Conservation (phyloP, 1,140 invertebrate genomes). For the Eumeta japonica region DNA sequence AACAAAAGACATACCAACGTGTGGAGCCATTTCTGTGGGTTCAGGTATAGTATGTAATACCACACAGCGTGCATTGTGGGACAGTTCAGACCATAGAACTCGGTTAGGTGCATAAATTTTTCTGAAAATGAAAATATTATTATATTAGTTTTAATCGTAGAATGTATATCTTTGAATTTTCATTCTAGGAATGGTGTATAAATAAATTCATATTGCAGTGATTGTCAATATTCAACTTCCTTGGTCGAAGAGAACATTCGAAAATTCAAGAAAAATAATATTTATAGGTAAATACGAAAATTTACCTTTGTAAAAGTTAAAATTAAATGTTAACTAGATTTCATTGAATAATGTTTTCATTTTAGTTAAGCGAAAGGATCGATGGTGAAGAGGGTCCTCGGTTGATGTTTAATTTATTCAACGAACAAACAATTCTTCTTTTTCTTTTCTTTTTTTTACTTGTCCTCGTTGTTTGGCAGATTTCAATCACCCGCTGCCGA, state of each 20-base stretch:
- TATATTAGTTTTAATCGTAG: background rate
- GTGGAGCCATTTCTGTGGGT: conserved; percentile 49
- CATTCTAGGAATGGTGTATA: background rate
- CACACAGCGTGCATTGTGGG: conserved; percentile 53
- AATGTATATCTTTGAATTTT: background rate
- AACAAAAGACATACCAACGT: conserved; percentile 54
- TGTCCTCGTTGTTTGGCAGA: too few species aligned
- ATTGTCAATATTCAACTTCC: background rate
- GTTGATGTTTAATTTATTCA: too few species aligned
- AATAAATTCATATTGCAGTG: background rate
- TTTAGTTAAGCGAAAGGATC: too few species aligned
- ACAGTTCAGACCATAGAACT: conserved; percentile 32
- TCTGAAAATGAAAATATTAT: conserved; percentile 21
- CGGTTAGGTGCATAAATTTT: conserved; percentile 53
- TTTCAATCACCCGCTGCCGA: too few species aligned
- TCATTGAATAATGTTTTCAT: too few species aligned
- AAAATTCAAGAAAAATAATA: background rate
- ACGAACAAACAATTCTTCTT: too few species aligned
- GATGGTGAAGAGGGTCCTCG: too few species aligned
- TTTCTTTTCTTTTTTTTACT: too few species aligned
- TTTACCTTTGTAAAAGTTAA: too few species aligned
- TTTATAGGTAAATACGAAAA: background rate
- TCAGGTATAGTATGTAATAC: conserved; percentile 56
- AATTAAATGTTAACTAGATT: too few species aligned
- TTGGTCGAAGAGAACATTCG: too few species aligned